Percentiles rank a stretch among this genome's conserved stretches.
phyloP scores from a whole-genome alignment of 2,797 vertebrate species.

The Anabacerthia variegaticeps region DNA sequence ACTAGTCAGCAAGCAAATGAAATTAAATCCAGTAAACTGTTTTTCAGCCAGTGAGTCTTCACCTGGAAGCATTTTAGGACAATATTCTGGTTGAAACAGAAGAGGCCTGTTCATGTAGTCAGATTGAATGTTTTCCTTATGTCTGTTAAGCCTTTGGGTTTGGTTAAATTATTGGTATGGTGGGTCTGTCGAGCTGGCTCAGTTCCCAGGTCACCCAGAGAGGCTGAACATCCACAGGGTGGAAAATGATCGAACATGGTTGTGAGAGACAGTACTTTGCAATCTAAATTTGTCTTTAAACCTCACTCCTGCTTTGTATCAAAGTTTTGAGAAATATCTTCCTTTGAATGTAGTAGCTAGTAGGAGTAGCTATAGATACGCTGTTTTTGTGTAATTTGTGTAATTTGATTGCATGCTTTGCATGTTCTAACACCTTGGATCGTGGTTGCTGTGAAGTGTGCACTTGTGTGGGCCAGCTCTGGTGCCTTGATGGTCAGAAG shows the following conservation, averaged over 20 bases:
- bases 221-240: neutral
- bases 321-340: neutral
- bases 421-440: neutral
- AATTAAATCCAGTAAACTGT: neutral
- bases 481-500: neutral
- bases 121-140: neutral
- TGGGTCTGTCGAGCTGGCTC: neutral
- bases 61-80: neutral
- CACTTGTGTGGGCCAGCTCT: neutral
- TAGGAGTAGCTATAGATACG: neutral
- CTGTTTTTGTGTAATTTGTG: neutral
- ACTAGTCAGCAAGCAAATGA: neutral
- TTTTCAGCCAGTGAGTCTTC: neutral
- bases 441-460: neutral
- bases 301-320: neutral
- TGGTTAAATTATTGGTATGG: neutral
- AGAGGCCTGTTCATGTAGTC: neutral
- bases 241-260: neutral
- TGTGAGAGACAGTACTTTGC: neutral
- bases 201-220: neutral
- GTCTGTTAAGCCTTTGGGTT: neutral
- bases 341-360: neutral
- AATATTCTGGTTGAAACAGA: neutral
- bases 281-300: neutral
- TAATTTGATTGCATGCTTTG: neutral